Conservation (phyloP, 2,797 vertebrate species). For the Halcyon chelicuti region DNA sequence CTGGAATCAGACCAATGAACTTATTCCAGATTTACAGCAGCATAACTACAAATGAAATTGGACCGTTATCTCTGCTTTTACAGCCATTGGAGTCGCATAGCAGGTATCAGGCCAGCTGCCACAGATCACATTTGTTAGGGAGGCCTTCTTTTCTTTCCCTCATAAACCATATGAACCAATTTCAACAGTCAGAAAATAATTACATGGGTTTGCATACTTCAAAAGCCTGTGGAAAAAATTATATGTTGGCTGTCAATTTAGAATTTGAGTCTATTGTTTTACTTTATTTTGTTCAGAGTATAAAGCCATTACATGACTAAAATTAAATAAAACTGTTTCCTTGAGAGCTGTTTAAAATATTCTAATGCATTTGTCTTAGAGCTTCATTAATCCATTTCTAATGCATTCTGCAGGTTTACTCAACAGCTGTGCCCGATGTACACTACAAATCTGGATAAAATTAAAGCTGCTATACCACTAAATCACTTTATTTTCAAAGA, state of each 20-base stretch:
- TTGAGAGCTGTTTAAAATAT: conserved; percentile 62
- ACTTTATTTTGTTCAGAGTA: conserved; percentile 54
- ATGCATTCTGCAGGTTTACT: conserved; percentile 74
- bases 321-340: conserved; percentile 61
- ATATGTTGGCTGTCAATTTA: conserved; percentile 7
- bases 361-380: conserved; percentile 62
- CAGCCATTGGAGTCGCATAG: not conserved
- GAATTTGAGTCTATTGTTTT: conserved; percentile 59
- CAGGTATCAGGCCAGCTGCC: conserved; percentile 17
- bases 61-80: not conserved
- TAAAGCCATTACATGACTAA: conserved; percentile 61
- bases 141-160: conserved; percentile 20
- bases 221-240: conserved; percentile 48
- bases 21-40: conserved; percentile 19
- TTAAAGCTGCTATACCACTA: conserved; percentile 52
- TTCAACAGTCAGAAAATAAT: conserved; percentile 62
- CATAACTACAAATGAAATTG: conserved; percentile 14
- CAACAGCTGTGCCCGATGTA: conserved; percentile 69
- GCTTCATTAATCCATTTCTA: conserved; percentile 74
- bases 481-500: conserved; percentile 68
- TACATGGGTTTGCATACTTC: conserved; percentile 46
- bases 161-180: conserved; percentile 11
- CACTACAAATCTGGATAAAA: conserved; percentile 72
- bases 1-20: conserved; percentile 15
- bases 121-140: not conserved